Percentiles rank a stretch among this genome's conserved stretches.
phyloP scores from a whole-genome alignment of 2,113 vertebrate species.

The Tyrannus savana region DNA sequence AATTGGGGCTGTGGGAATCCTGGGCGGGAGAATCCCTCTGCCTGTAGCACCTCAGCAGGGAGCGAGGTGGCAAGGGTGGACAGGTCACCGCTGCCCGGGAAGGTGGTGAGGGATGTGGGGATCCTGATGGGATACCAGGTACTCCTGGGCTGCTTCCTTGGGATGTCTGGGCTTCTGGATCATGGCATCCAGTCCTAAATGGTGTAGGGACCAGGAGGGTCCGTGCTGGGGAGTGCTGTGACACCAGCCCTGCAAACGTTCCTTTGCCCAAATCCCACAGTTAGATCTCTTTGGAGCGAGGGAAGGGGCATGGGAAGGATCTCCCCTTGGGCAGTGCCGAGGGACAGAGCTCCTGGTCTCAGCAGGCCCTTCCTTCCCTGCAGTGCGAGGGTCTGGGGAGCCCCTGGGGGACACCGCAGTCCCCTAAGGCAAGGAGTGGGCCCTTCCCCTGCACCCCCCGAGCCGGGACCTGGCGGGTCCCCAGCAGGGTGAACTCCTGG shows the following conservation, averaged over 20 bases:
- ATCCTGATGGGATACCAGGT: not conserved
- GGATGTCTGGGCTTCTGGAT: not conserved
- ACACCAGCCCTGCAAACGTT: fast-evolving
- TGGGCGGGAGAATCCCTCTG: not conserved
- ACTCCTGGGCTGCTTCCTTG: not conserved
- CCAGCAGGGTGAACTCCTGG: fast-evolving
- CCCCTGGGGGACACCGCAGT: not conserved
- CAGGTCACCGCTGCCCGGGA: not conserved
- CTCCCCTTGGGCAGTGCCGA: not conserved
- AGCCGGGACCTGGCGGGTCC: not conserved
- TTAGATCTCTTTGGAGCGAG: fast-evolving
- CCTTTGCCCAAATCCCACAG: not conserved
- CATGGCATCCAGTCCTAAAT: fast-evolving
- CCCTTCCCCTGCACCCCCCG: not conserved
- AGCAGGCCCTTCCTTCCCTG: not conserved
- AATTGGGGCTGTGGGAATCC: not conserved
- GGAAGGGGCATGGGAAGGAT: not conserved
- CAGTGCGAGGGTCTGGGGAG: fast-evolving
- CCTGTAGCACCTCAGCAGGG: fast-evolving
- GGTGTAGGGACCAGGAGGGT: fast-evolving
- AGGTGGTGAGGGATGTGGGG: not conserved
- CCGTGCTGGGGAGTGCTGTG: not conserved
- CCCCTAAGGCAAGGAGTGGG: not conserved
- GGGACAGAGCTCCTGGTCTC: not conserved
- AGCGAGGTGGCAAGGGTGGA: not conserved